Percentiles rank a stretch among this genome's conserved stretches.
These are phyloP conservation scores for Nesogale talazaci DNA, from an alignment of 2,113 vertebrate species.

Conservation along the genomic window DNA sequence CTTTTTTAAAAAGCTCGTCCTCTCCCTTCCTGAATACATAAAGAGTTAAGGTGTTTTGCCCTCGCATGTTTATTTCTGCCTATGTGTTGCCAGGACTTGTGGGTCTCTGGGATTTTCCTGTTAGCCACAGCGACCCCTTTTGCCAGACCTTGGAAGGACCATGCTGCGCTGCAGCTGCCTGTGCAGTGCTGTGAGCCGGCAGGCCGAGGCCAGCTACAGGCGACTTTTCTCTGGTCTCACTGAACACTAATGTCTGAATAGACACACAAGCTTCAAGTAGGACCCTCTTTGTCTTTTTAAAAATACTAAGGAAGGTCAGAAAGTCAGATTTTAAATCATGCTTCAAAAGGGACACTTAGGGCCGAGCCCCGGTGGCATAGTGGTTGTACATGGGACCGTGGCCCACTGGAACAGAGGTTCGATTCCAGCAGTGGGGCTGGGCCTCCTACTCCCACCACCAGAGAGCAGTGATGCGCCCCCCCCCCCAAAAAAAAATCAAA, in stretches of 20 bases:
- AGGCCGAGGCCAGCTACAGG: not conserved
- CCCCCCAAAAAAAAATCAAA: too few relatives aligned
- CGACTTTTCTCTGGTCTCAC: too few relatives aligned
- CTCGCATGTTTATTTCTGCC: constrained; percentile 58
- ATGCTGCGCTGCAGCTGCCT: not conserved
- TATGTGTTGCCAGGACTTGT: not conserved
- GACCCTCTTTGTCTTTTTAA: not conserved
- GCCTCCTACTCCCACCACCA: too few relatives aligned
- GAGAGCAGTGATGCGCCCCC: too few relatives aligned
- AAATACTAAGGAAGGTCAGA: not conserved
- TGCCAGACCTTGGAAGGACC: constrained; percentile 39
- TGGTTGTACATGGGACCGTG: too few relatives aligned
- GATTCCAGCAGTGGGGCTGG: too few relatives aligned
- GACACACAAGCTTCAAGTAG: not conserved
- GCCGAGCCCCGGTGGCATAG: too few relatives aligned
- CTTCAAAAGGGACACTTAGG: constrained; percentile 50
- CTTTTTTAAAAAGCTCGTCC: not conserved
- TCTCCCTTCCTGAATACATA: not conserved
- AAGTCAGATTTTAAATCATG: not conserved
- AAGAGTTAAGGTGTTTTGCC: constrained; percentile 15
- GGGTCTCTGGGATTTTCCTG: not conserved
- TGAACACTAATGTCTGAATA: not conserved
- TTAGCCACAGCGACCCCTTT: constrained; percentile 76
- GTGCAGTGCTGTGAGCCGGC: not conserved
- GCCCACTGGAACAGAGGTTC: too few relatives aligned